phyloP scores from a whole-genome alignment of 2,113 vertebrate species.

The Genyomyrus donnyi region DNA sequence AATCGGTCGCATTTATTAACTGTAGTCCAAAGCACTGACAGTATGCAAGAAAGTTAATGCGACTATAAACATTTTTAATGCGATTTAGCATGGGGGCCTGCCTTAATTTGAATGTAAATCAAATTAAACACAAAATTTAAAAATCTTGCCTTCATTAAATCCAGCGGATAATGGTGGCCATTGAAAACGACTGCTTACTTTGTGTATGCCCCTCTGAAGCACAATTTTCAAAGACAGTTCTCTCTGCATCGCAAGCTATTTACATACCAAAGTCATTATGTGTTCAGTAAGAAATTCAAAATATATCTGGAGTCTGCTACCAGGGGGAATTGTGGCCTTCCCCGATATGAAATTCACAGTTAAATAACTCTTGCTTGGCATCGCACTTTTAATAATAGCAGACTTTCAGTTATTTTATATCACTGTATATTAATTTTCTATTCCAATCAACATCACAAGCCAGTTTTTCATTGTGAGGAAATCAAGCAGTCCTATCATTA shows the following conservation, averaged over 20 bases:
- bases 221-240: slow-evolving; percentile 34
- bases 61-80: slow-evolving; percentile 62
- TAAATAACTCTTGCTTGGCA: slow-evolving; percentile 12
- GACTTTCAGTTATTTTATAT: slow-evolving; percentile 6
- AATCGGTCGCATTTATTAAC: slow-evolving; percentile 65
- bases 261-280: slow-evolving; percentile 29
- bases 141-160: slow-evolving; percentile 60
- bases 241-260: slow-evolving; percentile 20
- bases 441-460: background rate
- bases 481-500: background rate
- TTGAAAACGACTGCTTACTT: slow-evolving; percentile 33
- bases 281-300: slow-evolving; percentile 28
- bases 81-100: slow-evolving; percentile 58
- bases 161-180: slow-evolving; percentile 41
- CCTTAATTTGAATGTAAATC: slow-evolving; percentile 59
- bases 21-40: slow-evolving; percentile 43
- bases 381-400: slow-evolving; percentile 3
- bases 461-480: slow-evolving; percentile 1
- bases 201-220: slow-evolving; percentile 30
- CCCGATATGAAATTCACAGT: slow-evolving; percentile 8
- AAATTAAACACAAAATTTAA: slow-evolving; percentile 66
- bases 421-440: background rate
- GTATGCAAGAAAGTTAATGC: slow-evolving; percentile 57
- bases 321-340: slow-evolving; percentile 1
- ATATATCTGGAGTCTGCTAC: background rate